Conservation (phyloP, 2,797 vertebrate genomes). For the Sternotherus odoratus region DNA sequence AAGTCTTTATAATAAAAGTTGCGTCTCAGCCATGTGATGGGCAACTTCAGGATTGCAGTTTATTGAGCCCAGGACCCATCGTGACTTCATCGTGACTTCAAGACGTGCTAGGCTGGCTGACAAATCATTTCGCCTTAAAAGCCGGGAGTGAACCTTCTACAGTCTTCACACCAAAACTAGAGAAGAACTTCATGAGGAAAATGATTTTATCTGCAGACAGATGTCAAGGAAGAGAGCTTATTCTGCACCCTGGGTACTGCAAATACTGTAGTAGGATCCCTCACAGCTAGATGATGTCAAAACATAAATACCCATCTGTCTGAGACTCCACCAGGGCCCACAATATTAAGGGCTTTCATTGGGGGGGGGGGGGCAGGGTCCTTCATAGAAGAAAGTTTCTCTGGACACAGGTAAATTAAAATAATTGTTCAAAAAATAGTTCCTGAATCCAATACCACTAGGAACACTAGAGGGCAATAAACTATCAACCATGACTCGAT, state of each 20-base stretch:
- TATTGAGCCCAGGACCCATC: not conserved
- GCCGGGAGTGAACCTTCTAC: not conserved
- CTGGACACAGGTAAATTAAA: not conserved
- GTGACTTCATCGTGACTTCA: not conserved
- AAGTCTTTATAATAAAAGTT: not conserved
- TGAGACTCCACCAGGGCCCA: not conserved
- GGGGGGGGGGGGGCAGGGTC: not conserved
- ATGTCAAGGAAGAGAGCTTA: not conserved
- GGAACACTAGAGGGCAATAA: not conserved
- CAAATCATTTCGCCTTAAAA: not conserved
- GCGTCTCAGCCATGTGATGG: not conserved
- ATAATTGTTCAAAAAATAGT: not conserved
- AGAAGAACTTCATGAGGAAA: not conserved
- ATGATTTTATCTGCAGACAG: not conserved
- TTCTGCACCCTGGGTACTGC: not conserved
- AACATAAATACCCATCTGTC: not conserved
- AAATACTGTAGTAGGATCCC: not conserved
- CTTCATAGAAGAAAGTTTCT: not conserved
- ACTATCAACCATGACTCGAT: not conserved
- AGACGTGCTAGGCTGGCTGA: rapidly evolving
- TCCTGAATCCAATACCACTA: not conserved
- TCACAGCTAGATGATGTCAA: not conserved
- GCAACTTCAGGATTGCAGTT: not conserved
- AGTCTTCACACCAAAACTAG: not conserved
- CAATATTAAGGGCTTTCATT: not conserved